phyloP scores from a whole-genome alignment of 2,888 invertebrate species.

The Drosophila formosana region DNA sequence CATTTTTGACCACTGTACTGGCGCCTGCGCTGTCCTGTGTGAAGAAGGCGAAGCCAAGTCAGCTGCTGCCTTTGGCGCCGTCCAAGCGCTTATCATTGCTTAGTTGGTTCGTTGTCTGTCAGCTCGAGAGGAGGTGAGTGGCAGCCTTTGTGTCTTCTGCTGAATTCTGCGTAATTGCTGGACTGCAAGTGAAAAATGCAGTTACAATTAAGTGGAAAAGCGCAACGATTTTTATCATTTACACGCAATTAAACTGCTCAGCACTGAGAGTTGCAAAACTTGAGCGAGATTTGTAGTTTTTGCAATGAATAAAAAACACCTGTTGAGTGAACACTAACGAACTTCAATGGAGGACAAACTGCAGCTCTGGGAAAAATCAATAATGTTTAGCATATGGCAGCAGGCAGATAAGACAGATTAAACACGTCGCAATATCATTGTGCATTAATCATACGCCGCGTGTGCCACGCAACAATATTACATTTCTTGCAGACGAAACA shows the following conservation, averaged over 20 bases:
- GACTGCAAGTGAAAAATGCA: constrained; percentile 37
- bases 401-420: constrained; percentile 55
- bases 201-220: background rate
- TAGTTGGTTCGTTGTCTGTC: constrained; percentile 25
- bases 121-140: constrained; percentile 41
- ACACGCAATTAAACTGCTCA: rapidly evolving
- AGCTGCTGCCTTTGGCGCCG: constrained; percentile 41
- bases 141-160: background rate
- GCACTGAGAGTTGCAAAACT: background rate
- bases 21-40: constrained; percentile 50
- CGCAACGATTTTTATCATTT: background rate
- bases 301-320: constrained; percentile 24
- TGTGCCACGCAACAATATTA: constrained; percentile 59
- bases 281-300: background rate
- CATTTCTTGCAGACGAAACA: constrained; percentile 54
- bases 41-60: constrained; percentile 21
- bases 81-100: constrained; percentile 34
- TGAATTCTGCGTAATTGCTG: constrained; percentile 33
- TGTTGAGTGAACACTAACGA: constrained; percentile 36
- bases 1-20: constrained; percentile 35
- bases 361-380: constrained; percentile 68
- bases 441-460: constrained; percentile 72
- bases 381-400: constrained; percentile 61
- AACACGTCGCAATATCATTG: constrained; percentile 10
- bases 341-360: constrained; percentile 13